Percentiles rank a stretch among this genome's conserved stretches.
Evolutionary conservation across 2,113 vertebrate species (phyloP).

Genomic region (Sula dactylatra): DNA sequence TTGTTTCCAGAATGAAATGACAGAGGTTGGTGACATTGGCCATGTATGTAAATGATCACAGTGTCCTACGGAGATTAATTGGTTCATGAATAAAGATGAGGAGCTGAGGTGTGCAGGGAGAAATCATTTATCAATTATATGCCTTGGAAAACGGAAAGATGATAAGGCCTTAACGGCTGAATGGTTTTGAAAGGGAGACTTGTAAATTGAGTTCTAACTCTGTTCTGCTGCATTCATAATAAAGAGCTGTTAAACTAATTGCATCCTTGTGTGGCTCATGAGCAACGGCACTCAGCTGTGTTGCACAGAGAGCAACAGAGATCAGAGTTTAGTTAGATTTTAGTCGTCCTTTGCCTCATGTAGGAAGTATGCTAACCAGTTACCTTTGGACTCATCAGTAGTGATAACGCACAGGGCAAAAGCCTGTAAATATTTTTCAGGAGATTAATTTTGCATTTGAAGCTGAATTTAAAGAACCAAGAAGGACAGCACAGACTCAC

Average conservation of each 20-base stretch:
- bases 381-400: not conserved
- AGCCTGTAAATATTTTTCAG: not conserved
- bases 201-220: slow-evolving; percentile 69
- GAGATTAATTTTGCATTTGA: not conserved
- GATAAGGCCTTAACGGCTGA: slow-evolving; percentile 47
- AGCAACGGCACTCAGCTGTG: not conserved
- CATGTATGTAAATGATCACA: slow-evolving; percentile 46
- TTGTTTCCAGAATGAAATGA: slow-evolving; percentile 27
- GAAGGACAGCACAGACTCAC: not conserved
- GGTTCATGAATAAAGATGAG: slow-evolving; percentile 66
- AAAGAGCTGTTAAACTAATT: slow-evolving; percentile 59
- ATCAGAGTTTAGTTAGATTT: not conserved
- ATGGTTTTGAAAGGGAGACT: slow-evolving; percentile 68
- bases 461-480: not conserved
- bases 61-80: slow-evolving; percentile 51
- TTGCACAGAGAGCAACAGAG: not conserved
- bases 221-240: slow-evolving; percentile 54
- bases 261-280: slow-evolving; percentile 6
- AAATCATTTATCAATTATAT: slow-evolving; percentile 67
- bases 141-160: slow-evolving; percentile 47
- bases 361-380: not conserved
- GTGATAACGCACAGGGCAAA: fast-evolving
- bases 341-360: not conserved
- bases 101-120: slow-evolving; percentile 48
- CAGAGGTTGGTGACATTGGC: slow-evolving; percentile 49